Conservation (phyloP, 2,797 vertebrate species). For the Clamator glandarius region DNA sequence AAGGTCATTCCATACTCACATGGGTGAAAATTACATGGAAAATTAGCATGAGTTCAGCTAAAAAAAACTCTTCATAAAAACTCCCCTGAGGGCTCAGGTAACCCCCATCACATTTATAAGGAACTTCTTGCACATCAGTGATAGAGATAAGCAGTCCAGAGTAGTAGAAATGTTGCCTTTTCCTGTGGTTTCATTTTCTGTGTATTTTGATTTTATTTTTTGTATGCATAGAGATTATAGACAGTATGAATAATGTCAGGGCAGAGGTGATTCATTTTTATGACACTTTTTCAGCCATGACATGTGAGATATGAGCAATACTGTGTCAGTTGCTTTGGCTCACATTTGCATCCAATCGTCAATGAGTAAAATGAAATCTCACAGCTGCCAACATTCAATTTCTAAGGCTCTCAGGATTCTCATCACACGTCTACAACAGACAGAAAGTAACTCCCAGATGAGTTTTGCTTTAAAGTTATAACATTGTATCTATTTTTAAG, state of each 20-base stretch:
- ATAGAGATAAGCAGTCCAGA: background rate
- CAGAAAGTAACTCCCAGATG: background rate
- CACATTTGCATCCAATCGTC: background rate
- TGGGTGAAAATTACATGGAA: constrained; percentile 13
- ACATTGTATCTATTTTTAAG: background rate
- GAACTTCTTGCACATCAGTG: background rate
- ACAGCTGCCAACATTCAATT: constrained; percentile 11
- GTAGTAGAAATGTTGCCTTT: background rate
- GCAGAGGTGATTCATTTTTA: constrained; percentile 35
- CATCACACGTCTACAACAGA: background rate
- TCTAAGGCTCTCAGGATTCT: background rate
- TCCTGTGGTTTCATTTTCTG: background rate
- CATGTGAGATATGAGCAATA: background rate
- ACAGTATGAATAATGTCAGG: background rate
- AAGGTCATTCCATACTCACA: background rate
- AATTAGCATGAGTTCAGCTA: constrained; percentile 16
- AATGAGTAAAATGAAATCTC: constrained; percentile 32
- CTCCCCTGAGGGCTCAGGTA: background rate
- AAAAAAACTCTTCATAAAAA: constrained; percentile 21
- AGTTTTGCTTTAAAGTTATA: constrained; percentile 14
- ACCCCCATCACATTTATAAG: background rate
- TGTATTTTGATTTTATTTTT: constrained; percentile 18
- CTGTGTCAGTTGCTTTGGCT: background rate
- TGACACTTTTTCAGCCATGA: background rate
- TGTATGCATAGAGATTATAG: background rate